Evolutionary conservation across 2,888 invertebrate genomes (phyloP), one percentile per base, ranked within the genome.

Genomic region (Choreutis nemorana): DNA sequence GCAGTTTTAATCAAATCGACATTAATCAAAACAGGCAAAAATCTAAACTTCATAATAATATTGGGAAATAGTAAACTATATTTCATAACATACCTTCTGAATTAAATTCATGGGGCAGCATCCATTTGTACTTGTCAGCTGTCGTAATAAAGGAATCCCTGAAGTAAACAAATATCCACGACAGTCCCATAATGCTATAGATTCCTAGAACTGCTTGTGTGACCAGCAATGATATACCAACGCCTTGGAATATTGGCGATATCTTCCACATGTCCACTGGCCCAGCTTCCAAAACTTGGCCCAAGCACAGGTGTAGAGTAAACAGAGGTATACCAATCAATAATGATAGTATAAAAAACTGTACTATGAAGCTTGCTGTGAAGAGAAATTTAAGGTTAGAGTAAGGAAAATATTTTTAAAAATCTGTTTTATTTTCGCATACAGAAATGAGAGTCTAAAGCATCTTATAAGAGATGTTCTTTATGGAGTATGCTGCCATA

Each of bases 181-280:
- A 90, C n/a, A 94, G 82, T 3, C 93, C 91, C 16, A 94, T 85
- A 31, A 92, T 88, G 49, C 92, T 92, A 72, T 94, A 94, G 41
- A 93, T 83, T 29, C 94, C 93, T 42, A 92, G 84, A 27, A 91
- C 78, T 3, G 89, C 88, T 59, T 94, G 94, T 4, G 87, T 85
- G 33, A 90, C 64, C 12, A 94, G 81, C 41, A 94, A 65, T 0
- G 93, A 87, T 29, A 94, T 87, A 10, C 94, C 94, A 11, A 94
- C 90, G 2, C 95, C 94, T 75, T 91, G 89, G 59, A 94, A 94
- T 44, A 94, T 85, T 0, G 95, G 95, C 30, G 94, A 94, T 49
- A 94, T 93, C 50, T 85, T 85, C 94, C 94, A 95, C 94, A 94
- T 94, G 47, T 93, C 92, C 34, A 94, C 85, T 1, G 92, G 90